Evolutionary conservation across 2,113 vertebrate genomes (phyloP).

Genomic region (Dascyllus trimaculatus): DNA sequence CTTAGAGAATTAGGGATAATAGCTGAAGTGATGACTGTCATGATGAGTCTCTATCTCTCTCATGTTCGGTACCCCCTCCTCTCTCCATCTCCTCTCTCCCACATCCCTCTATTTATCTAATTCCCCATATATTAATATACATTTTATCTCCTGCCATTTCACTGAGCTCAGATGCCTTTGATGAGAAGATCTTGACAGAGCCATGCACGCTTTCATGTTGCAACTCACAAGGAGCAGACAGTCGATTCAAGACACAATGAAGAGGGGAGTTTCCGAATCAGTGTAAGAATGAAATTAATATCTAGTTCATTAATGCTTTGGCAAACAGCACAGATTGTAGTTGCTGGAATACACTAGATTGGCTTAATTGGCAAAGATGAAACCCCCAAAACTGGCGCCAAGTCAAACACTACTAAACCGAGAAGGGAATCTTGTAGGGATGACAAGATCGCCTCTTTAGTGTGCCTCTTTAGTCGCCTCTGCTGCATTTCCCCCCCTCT

Average conservation of each 20-base stretch:
- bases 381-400: conserved; percentile 56
- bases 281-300: conserved; percentile 50
- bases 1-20: conserved; percentile 78
- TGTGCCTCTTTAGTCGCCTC: conserved; percentile 47
- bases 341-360: conserved; percentile 60
- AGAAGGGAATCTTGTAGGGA: conserved; percentile 58
- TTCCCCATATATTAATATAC: conserved; percentile 64
- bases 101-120: conserved; percentile 60
- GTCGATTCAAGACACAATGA: conserved; percentile 28
- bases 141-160: conserved; percentile 71
- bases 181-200: conserved; percentile 47
- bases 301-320: conserved; percentile 63
- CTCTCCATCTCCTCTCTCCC: conserved; percentile 7
- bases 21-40: conserved; percentile 75
- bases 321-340: conserved; percentile 41
- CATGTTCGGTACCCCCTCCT: conserved; percentile 46
- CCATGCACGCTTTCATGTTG: conserved; percentile 47
- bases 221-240: conserved; percentile 46
- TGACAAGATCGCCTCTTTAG: conserved; percentile 65
- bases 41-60: conserved; percentile 73
- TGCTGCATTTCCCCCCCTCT: conserved; percentile 36
- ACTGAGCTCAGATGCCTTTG: conserved; percentile 56
- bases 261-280: conserved; percentile 3
- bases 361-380: conserved; percentile 69
- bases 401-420: conserved; percentile 69